Conservation (phyloP, 2,888 invertebrate species). For the Dryobotodes eremita region DNA sequence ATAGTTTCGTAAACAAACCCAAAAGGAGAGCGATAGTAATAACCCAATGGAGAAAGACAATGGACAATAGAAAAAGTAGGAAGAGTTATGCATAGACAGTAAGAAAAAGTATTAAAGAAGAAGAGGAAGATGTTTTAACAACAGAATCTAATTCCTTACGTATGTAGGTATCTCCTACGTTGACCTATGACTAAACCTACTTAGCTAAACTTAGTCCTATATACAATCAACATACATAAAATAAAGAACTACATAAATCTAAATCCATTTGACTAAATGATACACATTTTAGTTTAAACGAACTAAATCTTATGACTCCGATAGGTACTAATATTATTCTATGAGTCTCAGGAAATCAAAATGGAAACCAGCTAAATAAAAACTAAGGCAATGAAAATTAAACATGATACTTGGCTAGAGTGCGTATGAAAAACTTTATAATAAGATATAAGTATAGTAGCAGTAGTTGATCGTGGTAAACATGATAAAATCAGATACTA, state of each 20-base stretch:
- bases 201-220: slow-evolving; percentile 60
- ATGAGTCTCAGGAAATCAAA: neutral
- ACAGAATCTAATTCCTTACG: slow-evolving; percentile 57
- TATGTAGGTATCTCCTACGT: slow-evolving; percentile 59
- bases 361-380: neutral
- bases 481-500: neutral
- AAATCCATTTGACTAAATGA: slow-evolving; percentile 64
- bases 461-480: neutral
- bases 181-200: slow-evolving; percentile 64
- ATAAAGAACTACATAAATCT: slow-evolving; percentile 41
- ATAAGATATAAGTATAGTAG: too few relatives aligned
- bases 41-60: neutral
- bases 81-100: neutral
- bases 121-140: slow-evolving; percentile 14
- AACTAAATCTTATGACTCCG: neutral
- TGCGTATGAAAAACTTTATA: neutral
- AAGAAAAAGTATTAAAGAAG: slow-evolving; percentile 3
- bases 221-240: slow-evolving; percentile 49
- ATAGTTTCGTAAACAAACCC: neutral
- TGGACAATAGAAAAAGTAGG: neutral
- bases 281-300: slow-evolving; percentile 15
- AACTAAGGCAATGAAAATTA: neutral
- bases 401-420: neutral
- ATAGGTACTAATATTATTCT: neutral
- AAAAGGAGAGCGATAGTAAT: neutral